Evolutionary conservation across 35 echinoderm and acorn worm species (phyloP), one percentile per base, ranked within the genome.

Genomic region (Heliocidaris tuberculata): DNA sequence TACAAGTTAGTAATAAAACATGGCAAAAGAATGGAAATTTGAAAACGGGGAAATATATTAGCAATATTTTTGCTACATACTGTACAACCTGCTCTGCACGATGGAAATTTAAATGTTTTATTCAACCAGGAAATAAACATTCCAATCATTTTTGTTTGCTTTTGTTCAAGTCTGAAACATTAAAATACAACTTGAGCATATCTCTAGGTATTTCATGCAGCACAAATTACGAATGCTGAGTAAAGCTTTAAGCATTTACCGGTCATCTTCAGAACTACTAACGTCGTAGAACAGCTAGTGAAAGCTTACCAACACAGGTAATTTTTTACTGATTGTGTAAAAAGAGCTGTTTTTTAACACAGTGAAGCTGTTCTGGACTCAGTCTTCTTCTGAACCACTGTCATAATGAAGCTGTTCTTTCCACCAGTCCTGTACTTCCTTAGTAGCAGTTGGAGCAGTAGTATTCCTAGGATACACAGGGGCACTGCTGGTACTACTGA

Each of bases 371-470:
- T 42, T 42, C 35, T 42, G 35, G 35, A 42, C 35, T 65, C 90
- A 94, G 71, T 98, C 96, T 29, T 98, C 97, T 71, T 97, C 96
- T 50, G 95, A 97, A 9, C 96, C 96, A 78, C 98, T 99, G 95
- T 99, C 98, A 92, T 99, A 99, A 85, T 95, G 92, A 6, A 99
- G 90, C 60, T 99, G 98, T 94, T 99, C 98, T 59, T 97, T 97
- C 98, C 98, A 99, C 98, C 98, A 99, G 52, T 97, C 98, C 86
- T 97, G 95, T 15, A 99, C 98, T 48, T 99, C 98, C 60, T 95
- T 95, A 16, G 98, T 97, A 8, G 95, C 98, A 27, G 95, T 93
- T 30, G 86, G 94, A 16, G 96, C 94, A 30, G 96, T 96, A 30
- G 95, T 90, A 10, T 93, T 94, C 87, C 96, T 96, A 54, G 98